A percentile compares a stretch with the other conserved stretches of the same genome.
These are phyloP conservation scores for Eulemur rufifrons DNA, from an alignment of 2,113 vertebrate species.

Conservation along the genomic window DNA sequence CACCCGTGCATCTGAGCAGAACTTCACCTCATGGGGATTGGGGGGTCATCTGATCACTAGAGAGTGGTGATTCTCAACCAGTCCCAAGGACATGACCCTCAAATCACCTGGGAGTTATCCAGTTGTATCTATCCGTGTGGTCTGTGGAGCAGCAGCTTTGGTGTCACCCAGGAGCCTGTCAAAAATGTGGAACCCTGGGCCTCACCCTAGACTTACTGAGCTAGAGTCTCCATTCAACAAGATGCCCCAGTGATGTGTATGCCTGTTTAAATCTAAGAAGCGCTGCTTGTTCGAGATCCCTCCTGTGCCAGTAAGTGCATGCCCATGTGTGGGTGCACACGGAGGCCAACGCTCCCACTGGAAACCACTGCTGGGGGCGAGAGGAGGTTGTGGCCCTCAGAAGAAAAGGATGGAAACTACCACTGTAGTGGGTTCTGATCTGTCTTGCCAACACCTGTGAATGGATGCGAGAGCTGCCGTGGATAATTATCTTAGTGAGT, in stretches of 20 bases:
- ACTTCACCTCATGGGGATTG: background rate
- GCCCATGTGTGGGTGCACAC: fast-evolving
- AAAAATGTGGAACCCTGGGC: background rate
- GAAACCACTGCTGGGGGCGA: background rate
- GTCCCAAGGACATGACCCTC: too few species aligned
- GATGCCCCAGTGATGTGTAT: background rate
- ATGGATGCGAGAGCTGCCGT: background rate
- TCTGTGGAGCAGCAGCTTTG: background rate
- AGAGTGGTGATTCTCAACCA: background rate
- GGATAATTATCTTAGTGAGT: background rate
- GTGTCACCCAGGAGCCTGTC: background rate
- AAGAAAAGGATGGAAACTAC: background rate
- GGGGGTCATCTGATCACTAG: background rate
- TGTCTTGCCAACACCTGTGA: background rate
- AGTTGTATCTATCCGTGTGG: background rate
- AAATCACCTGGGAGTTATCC: background rate
- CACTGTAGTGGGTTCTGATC: background rate
- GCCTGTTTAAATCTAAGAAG: background rate
- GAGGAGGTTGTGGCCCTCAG: background rate
- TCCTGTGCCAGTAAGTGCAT: too few species aligned
- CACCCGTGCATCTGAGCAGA: background rate
- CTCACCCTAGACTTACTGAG: background rate
- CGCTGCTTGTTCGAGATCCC: background rate
- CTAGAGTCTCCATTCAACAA: background rate
- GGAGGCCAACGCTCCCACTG: background rate